phyloP scores from a whole-genome alignment of 1,140 invertebrate genomes.

The Panagrolaimus sp. region DNA sequence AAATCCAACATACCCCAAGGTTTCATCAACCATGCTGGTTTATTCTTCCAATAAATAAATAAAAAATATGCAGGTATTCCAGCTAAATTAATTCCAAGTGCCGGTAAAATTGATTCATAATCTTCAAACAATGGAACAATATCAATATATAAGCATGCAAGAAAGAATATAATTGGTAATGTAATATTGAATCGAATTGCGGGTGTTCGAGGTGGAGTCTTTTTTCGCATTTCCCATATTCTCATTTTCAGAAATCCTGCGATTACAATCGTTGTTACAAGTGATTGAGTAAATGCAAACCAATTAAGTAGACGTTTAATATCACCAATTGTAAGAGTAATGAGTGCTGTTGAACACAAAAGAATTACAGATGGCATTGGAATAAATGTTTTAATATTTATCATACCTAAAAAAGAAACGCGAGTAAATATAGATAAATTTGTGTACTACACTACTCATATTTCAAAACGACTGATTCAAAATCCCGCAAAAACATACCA shows the following conservation, averaged over 20 bases:
- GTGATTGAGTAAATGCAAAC: conserved; percentile 84
- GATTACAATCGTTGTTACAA: conserved; percentile 80
- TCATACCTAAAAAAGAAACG: conserved; percentile 56
- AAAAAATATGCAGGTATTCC: conserved; percentile 53
- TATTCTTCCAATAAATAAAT: conserved; percentile 39
- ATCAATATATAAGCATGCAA: no score
- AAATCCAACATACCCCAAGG: conserved; percentile 42
- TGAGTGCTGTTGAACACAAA: conserved; percentile 67
- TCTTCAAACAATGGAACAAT: no score
- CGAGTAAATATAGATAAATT: no score
- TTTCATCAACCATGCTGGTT: conserved; percentile 34
- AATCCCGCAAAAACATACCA: no score
- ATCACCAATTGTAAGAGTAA: conserved; percentile 68
- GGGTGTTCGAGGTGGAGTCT: no score
- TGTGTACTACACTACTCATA: no score
- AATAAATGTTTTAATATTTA: conserved; percentile 43
- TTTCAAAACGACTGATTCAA: no score
- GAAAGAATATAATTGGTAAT: no score
- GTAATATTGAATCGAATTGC: no score
- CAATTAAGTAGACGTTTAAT: conserved; percentile 78
- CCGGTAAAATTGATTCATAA: no score
- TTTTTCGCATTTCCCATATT: no score
- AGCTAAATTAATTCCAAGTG: conserved; percentile 8
- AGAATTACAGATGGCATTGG: conserved; percentile 53
- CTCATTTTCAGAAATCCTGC: no score